Percentiles rank a stretch among this genome's conserved stretches.
These are phyloP conservation scores for Sebastes umbrosus DNA, from an alignment of 2,797 vertebrate species.

Conservation along the genomic window DNA sequence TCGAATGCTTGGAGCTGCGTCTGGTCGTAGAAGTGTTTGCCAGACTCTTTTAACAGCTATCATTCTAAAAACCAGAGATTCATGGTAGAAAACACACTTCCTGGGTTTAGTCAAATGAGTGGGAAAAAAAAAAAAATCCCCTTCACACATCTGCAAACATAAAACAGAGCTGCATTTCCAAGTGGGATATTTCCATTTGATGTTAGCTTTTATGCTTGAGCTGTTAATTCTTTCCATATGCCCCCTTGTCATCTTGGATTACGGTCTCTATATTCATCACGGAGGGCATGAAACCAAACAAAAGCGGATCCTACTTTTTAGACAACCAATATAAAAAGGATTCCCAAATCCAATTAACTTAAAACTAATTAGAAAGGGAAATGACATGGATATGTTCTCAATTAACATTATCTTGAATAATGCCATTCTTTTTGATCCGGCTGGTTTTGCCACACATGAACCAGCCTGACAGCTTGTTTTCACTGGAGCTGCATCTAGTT, in stretches of 20 bases:
- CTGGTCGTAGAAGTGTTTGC: not conserved
- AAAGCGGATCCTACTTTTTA: constrained; percentile 6
- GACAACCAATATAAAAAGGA: constrained; percentile 4
- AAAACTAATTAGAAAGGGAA: constrained; percentile 28
- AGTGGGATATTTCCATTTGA: constrained; percentile 24
- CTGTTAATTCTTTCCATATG: constrained; percentile 21
- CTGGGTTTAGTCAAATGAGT: constrained; percentile 10
- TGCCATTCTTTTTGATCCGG: not conserved
- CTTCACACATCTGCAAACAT: constrained; percentile 5
- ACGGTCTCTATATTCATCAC: constrained; percentile 18
- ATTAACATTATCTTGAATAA: constrained; percentile 13
- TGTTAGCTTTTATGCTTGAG: constrained; percentile 11
- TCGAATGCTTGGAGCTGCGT: not conserved
- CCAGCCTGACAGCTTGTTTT: not conserved
- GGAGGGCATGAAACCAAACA: constrained; percentile 19
- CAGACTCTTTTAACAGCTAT: constrained; percentile 1
- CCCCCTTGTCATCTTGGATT: constrained; percentile 2
- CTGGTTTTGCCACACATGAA: constrained; percentile 4
- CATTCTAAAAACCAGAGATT: not conserved
- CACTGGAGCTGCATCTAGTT: not conserved
- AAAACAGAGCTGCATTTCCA: constrained; percentile 11
- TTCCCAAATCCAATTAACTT: constrained; percentile 32
- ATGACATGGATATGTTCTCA: constrained; percentile 21
- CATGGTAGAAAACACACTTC: not conserved
- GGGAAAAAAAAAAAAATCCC: not conserved